Evolutionary conservation across 1,140 invertebrate species (phyloP).

Genomic region (Mercenaria mercenaria): DNA sequence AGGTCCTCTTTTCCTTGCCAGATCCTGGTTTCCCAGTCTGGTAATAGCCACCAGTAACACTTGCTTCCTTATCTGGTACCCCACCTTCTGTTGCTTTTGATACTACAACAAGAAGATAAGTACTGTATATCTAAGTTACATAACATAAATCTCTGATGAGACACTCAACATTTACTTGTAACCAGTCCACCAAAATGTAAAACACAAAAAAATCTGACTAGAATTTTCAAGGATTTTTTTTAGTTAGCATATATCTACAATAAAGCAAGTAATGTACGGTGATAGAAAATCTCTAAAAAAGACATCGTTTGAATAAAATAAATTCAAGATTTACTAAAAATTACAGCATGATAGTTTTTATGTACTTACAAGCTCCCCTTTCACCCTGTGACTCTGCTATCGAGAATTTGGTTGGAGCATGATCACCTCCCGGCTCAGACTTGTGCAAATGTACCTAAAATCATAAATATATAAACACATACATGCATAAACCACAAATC

Average conservation of each 20-base stretch:
- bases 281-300: too few relatives aligned
- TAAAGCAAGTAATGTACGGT: too few relatives aligned
- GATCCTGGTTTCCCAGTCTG: conserved; percentile 79
- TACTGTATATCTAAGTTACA: too few relatives aligned
- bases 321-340: too few relatives aligned
- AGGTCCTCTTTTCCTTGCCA: conserved; percentile 84
- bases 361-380: conserved; percentile 77
- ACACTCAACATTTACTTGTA: too few relatives aligned
- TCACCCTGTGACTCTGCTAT: conserved; percentile 85
- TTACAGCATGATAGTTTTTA: too few relatives aligned
- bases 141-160: too few relatives aligned
- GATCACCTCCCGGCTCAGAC: conserved; percentile 85
- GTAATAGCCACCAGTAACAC: conserved; percentile 77
- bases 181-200: too few relatives aligned
- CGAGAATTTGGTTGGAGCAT: conserved; percentile 84
- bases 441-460: conserved; percentile 79
- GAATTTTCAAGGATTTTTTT: too few relatives aligned
- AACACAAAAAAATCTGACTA: too few relatives aligned
- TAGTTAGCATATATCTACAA: too few relatives aligned
- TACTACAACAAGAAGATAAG: conserved; percentile 66
- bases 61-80: conserved; percentile 72
- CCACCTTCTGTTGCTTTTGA: conserved; percentile 74
- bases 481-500: not conserved
- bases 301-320: too few relatives aligned
- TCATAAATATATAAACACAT: not conserved